Evolutionary conservation across 1,140 invertebrate species (phyloP).

Genomic region (Nephila pilipes): DNA sequence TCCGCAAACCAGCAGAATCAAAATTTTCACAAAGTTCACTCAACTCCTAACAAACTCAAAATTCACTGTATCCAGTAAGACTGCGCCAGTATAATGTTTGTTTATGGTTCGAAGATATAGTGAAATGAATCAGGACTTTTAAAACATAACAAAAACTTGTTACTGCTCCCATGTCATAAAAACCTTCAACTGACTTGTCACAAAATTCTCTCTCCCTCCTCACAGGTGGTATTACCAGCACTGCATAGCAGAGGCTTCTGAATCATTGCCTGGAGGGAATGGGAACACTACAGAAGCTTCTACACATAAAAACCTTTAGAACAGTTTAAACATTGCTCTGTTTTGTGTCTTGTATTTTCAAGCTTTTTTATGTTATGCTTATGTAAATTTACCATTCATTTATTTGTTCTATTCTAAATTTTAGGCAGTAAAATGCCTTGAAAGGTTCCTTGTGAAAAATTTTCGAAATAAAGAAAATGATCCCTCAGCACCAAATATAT

Average conservation of each 20-base stretch:
- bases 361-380: not conserved
- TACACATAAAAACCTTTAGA: not conserved
- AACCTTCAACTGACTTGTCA: not conserved
- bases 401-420: conserved; percentile 77
- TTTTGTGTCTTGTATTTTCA: not conserved
- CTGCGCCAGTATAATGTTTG: too few species aligned
- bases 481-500: not conserved
- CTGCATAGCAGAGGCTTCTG: too few species aligned
- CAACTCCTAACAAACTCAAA: too few species aligned
- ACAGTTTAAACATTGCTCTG: not conserved
- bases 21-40: too few species aligned
- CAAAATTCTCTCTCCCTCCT: not conserved
- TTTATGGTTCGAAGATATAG: too few species aligned
- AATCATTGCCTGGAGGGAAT: too few species aligned
- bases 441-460: conserved; percentile 90
- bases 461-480: conserved; percentile 81
- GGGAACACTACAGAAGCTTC: not conserved
- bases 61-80: too few species aligned
- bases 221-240: too few species aligned
- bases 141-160: too few species aligned
- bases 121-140: too few species aligned
- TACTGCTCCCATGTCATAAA: not conserved
- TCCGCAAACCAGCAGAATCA: too few species aligned
- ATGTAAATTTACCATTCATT: not conserved
- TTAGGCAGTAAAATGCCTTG: conserved; percentile 90